phyloP scores from a whole-genome alignment of 2,888 invertebrate species.

The Mylabris sibirica region DNA sequence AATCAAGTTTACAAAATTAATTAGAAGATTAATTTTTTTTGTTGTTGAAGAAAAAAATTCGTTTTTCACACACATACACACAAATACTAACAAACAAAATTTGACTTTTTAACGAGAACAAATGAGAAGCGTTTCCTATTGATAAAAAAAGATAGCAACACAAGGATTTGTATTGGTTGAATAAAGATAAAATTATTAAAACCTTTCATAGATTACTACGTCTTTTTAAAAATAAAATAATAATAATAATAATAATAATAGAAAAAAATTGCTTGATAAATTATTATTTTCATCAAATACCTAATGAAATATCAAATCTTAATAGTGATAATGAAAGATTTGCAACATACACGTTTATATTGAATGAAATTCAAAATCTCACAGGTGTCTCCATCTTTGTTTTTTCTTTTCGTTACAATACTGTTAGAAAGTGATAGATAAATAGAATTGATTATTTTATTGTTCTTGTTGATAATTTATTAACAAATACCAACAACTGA shows the following conservation, averaged over 20 bases:
- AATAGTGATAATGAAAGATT: no score
- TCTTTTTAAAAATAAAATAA: not conserved
- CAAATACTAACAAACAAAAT: not conserved
- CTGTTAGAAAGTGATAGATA: not conserved
- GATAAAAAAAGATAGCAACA: not conserved
- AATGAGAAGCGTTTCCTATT: not conserved
- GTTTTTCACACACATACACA: not conserved
- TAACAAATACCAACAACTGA: no score
- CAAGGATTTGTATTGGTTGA: not conserved
- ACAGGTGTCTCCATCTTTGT: not conserved
- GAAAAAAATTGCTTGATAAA: not conserved
- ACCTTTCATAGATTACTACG: conserved; percentile 4
- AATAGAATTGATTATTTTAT: no score
- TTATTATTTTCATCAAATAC: no score
- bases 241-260: not conserved
- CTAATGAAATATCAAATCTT: not conserved
- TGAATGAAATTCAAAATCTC: no score
- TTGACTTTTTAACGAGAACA: conserved; percentile 15
- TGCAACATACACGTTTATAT: no score
- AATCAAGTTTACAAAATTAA: not conserved
- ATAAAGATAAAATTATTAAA: not conserved
- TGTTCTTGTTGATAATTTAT: no score
- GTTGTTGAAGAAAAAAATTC: not conserved
- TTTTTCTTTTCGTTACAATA: no score
- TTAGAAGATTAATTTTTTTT: not conserved